Evolutionary conservation across 2,113 vertebrate genomes (phyloP).

Genomic region (Cyanoliseus patagonus): DNA sequence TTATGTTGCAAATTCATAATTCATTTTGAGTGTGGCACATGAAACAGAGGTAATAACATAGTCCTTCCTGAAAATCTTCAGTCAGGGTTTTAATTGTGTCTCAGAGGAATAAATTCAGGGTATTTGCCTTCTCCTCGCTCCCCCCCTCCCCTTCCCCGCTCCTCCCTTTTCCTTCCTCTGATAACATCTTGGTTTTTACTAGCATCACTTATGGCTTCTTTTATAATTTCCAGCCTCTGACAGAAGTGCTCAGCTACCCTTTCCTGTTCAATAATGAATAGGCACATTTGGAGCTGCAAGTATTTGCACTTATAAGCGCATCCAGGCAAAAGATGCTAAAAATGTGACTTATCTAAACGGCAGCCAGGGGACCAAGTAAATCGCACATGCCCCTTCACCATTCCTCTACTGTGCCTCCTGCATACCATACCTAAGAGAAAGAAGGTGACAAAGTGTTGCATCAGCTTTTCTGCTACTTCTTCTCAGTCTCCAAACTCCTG

Average conservation of each 20-base stretch:
- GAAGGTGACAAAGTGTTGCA: not conserved
- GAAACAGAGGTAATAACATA: not conserved
- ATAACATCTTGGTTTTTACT: conserved; percentile 39
- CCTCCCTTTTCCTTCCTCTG: not conserved
- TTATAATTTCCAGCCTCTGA: conserved; percentile 27
- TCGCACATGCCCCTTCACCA: fast-evolving
- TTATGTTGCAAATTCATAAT: conserved; percentile 22
- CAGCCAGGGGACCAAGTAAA: not conserved
- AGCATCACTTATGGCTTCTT: conserved; percentile 13
- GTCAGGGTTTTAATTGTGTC: conserved; percentile 40
- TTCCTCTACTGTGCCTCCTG: not conserved
- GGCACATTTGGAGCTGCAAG: conserved; percentile 35
- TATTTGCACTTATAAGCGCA: conserved; percentile 58
- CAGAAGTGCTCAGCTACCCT: conserved; percentile 15
- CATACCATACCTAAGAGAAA: not conserved
- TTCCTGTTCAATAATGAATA: conserved; percentile 59
- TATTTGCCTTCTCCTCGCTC: not conserved
- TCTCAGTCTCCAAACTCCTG: not conserved
- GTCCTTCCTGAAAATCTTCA: not conserved
- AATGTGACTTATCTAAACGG: not conserved
- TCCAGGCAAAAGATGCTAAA: conserved; percentile 9
- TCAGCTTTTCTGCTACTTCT: not conserved
- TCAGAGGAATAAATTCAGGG: conserved; percentile 42
- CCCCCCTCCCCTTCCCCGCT: fast-evolving
- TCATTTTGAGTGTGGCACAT: not conserved